Evolutionary conservation across 2,797 vertebrate genomes (phyloP).

Genomic region (Siniperca undulata): DNA sequence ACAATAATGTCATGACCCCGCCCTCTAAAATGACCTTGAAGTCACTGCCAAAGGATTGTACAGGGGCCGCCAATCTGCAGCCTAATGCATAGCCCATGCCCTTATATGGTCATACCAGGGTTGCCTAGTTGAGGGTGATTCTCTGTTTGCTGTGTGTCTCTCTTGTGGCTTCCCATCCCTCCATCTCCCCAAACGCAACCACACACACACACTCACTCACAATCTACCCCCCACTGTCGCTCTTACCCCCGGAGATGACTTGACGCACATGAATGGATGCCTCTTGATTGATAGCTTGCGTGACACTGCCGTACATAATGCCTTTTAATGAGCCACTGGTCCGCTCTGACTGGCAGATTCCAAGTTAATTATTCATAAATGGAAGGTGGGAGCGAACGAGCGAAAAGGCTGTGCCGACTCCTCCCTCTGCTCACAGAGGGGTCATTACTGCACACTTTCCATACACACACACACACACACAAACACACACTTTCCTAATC

Average conservation of each 20-base stretch:
- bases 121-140: slow-evolving; percentile 53
- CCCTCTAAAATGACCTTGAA: slow-evolving; percentile 59
- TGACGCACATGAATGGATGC: slow-evolving; percentile 76
- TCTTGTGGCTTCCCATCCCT: slow-evolving; percentile 45
- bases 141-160: slow-evolving; percentile 56
- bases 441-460: slow-evolving; percentile 68
- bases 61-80: slow-evolving; percentile 69
- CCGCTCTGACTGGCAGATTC: slow-evolving; percentile 70
- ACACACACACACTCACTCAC: slow-evolving; percentile 21
- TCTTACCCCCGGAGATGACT: slow-evolving; percentile 70
- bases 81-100: slow-evolving; percentile 69
- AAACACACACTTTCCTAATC: slow-evolving; percentile 19
- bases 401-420: slow-evolving; percentile 47
- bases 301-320: slow-evolving; percentile 75
- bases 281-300: slow-evolving; percentile 79
- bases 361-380: slow-evolving; percentile 82
- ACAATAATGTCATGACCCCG: slow-evolving; percentile 48
- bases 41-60: slow-evolving; percentile 31
- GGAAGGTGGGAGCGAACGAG: slow-evolving; percentile 49
- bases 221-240: slow-evolving; percentile 29
- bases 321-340: slow-evolving; percentile 73
- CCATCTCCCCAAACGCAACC: slow-evolving; percentile 20
- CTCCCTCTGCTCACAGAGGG: slow-evolving; percentile 69
- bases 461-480: slow-evolving; percentile 38
- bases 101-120: slow-evolving; percentile 77